phyloP scores from a whole-genome alignment of 2,113 vertebrate genomes.

The Carassius auratus region DNA sequence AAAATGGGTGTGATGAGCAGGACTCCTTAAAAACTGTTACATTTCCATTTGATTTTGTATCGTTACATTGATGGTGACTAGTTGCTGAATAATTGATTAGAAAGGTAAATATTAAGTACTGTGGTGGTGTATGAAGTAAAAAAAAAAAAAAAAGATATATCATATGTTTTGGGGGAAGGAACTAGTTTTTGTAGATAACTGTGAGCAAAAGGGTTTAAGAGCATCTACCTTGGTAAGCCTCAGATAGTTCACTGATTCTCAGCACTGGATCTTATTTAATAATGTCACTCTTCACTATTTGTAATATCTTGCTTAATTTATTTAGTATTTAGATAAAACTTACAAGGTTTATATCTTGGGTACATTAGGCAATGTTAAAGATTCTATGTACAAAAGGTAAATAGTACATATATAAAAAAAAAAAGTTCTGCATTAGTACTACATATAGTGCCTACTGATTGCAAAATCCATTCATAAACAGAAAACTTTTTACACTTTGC shows the following conservation, averaged over 20 bases:
- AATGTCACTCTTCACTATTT: neutral
- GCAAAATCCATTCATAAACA: neutral
- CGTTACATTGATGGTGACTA: too few species aligned
- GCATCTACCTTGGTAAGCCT: too few species aligned
- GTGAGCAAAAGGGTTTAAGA: neutral
- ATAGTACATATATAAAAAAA: neutral
- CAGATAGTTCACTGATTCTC: too few species aligned
- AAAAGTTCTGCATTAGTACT: neutral
- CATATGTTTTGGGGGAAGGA: neutral
- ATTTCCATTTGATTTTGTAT: too few species aligned
- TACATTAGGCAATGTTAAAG: neutral
- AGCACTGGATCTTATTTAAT: neutral
- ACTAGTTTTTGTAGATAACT: neutral
- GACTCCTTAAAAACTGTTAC: too few species aligned
- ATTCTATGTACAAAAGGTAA: neutral
- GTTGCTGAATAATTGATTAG: too few species aligned
- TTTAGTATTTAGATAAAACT: slow-evolving; percentile 2
- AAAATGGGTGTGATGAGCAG: too few species aligned
- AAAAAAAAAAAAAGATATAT: too few species aligned
- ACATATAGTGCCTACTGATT: neutral
- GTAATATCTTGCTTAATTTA: neutral
- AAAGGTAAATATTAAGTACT: too few species aligned
- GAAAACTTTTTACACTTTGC: neutral
- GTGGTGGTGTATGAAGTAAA: too few species aligned
- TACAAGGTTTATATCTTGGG: neutral